Evolutionary conservation across 2,797 vertebrate species (phyloP), one percentile per base, ranked within the genome.

Genomic region (Apogon hyalosoma): DNA sequence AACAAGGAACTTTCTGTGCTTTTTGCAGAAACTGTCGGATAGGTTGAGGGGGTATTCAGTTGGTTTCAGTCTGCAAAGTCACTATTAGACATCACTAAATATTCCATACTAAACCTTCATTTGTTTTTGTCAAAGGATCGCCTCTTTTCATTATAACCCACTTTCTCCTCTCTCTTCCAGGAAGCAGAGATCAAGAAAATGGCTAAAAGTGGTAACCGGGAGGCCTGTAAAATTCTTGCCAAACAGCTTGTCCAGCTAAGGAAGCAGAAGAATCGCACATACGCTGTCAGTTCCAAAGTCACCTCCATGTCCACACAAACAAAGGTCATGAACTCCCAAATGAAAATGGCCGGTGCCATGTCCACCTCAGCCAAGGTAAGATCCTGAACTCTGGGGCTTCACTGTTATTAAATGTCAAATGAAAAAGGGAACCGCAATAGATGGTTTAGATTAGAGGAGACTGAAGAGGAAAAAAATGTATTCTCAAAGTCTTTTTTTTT

Each of bases 281-380:
- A 98, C 0, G 96, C 98, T 1, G 98, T 98, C 62, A 99, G 98
- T 92, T 99, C 98, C 48, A 98, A 99, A 89, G 97, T 99, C 76
- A 98, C 96, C n/a, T 98, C 96, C 73, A 99, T 99, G 97, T 96
- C 95, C 0, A 97, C 96, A 5, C 96, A 99, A 83, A 96, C 97
- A 0, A 98, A 98, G 77, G 91, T 99, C 83, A 99, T 99, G 98
- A 98, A 97, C 90, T 99, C 98, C 24, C 98, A 99, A 86, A 98
- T 99, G 97, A 99, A 99, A 93, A 99, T 99, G 98, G 98, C 98
- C 0, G 95, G 96, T 52, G 98, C 97, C 55, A 98, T 99, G 97
- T 96, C 97, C 75, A 92, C 95, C 47, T 96, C 97, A 47, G 96
- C 98, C 57, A 98, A 98, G 93, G 98, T 99, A 91, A 93, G 88